These are phyloP conservation scores for Lasiurus cinereus DNA, from an alignment of 2,113 vertebrate species.

Conservation along the genomic window DNA sequence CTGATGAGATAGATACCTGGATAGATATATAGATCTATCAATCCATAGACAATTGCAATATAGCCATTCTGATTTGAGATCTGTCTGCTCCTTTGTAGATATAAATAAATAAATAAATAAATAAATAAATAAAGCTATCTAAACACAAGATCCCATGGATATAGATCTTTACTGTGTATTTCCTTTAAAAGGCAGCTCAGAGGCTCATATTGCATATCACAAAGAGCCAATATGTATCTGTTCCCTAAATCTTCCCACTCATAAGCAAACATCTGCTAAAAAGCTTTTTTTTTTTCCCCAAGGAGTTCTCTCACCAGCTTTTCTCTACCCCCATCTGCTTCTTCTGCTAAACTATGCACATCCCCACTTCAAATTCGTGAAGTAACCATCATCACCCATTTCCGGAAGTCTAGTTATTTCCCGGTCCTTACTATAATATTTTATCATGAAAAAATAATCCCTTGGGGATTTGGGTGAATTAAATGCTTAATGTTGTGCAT, in stretches of 20 bases:
- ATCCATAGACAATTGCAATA: background rate
- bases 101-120: too few relatives aligned
- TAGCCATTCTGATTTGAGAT: background rate
- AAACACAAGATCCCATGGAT: background rate
- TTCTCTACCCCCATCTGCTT: background rate
- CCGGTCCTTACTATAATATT: too few relatives aligned
- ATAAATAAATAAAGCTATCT: background rate
- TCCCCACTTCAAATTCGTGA: background rate
- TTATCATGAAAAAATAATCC: background rate
- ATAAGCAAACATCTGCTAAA: background rate
- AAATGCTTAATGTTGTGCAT: background rate
- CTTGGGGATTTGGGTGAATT: background rate
- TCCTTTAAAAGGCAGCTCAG: background rate
- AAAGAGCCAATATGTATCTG: background rate
- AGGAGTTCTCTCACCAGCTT: background rate
- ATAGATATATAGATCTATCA: background rate
- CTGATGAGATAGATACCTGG: background rate
- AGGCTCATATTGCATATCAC: background rate
- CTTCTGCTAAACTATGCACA: background rate
- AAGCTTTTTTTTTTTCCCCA: background rate
- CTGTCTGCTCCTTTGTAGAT: background rate
- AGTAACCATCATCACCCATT: background rate
- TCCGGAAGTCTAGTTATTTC: background rate
- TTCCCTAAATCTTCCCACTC: background rate
- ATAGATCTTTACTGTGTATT: background rate